phyloP scores from a whole-genome alignment of 2,113 vertebrate genomes.

The Dromaius novaehollandiae region DNA sequence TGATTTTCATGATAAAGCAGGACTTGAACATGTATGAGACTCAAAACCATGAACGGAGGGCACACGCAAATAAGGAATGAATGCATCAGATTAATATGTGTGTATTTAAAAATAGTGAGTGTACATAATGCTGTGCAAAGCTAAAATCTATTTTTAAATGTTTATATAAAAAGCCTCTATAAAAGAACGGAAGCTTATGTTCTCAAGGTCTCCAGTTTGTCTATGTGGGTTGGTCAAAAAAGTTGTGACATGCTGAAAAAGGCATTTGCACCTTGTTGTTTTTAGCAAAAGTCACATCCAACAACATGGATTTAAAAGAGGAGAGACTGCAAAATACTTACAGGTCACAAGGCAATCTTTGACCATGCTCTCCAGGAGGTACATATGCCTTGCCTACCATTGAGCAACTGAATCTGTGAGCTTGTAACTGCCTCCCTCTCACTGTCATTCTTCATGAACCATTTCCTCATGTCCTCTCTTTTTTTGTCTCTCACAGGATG shows the following conservation, averaged over 20 bases:
- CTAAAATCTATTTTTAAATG: slow-evolving; percentile 52
- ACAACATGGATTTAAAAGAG: slow-evolving; percentile 6
- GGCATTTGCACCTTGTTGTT: slow-evolving; percentile 32
- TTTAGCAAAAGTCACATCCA: slow-evolving; percentile 27
- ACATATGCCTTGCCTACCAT: neutral
- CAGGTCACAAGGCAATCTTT: neutral
- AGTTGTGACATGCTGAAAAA: slow-evolving; percentile 46
- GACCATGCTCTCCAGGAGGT: neutral
- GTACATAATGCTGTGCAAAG: neutral
- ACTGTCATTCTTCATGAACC: neutral
- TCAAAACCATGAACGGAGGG: slow-evolving; percentile 38
- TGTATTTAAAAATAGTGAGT: slow-evolving; percentile 29
- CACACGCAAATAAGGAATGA: neutral
- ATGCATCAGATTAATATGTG: neutral
- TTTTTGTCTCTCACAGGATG: neutral
- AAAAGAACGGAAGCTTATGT: neutral
- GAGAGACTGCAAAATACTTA: neutral
- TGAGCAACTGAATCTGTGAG: neutral
- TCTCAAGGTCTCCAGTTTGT: slow-evolving; percentile 54
- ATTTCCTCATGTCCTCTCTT: neutral
- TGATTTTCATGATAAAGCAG: neutral
- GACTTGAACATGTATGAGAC: rapidly evolving
- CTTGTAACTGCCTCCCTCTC: neutral
- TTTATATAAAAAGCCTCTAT: neutral
- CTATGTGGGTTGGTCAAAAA: slow-evolving; percentile 58